A percentile compares a stretch with the other conserved stretches of the same genome.
phyloP scores from a whole-genome alignment of 1,140 invertebrate genomes.

The Marisa cornuarietis region DNA sequence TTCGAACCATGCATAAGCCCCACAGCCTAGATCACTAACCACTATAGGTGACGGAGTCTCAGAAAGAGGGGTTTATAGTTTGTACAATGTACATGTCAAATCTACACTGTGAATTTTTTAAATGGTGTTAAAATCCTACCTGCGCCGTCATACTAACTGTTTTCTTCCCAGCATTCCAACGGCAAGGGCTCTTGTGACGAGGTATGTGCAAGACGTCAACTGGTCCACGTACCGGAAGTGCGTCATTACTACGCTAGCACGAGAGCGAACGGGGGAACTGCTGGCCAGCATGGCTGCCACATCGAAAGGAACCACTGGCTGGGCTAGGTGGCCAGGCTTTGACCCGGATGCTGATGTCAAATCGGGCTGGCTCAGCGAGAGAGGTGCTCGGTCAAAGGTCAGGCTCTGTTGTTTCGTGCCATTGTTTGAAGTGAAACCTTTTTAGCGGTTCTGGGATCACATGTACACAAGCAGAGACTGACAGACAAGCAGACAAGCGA shows the following conservation, averaged over 20 bases:
- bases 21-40: too few relatives aligned
- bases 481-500: background rate
- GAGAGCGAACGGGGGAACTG: slow-evolving; percentile 17
- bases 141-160: background rate
- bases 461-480: background rate
- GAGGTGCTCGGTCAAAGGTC: slow-evolving; percentile 14
- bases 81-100: background rate
- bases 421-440: too few relatives aligned
- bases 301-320: slow-evolving; percentile 38
- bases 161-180: slow-evolving; percentile 29
- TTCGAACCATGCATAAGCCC: too few relatives aligned
- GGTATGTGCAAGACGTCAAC: slow-evolving; percentile 22
- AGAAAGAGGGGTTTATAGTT: background rate
- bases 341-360: slow-evolving; percentile 18
- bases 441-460: background rate
- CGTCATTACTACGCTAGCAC: slow-evolving; percentile 17
- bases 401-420: background rate
- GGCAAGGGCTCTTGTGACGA: slow-evolving; percentile 10
- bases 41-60: too few relatives aligned
- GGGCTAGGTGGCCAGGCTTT: slow-evolving; percentile 41
- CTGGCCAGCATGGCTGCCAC: slow-evolving; percentile 33
- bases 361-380: slow-evolving; percentile 8
- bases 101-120: background rate
- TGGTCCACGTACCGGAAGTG: slow-evolving; percentile 35
- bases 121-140: too few relatives aligned